Evolutionary conservation across 2,888 invertebrate genomes (phyloP).

Genomic region (Priocnemis perturbator): DNA sequence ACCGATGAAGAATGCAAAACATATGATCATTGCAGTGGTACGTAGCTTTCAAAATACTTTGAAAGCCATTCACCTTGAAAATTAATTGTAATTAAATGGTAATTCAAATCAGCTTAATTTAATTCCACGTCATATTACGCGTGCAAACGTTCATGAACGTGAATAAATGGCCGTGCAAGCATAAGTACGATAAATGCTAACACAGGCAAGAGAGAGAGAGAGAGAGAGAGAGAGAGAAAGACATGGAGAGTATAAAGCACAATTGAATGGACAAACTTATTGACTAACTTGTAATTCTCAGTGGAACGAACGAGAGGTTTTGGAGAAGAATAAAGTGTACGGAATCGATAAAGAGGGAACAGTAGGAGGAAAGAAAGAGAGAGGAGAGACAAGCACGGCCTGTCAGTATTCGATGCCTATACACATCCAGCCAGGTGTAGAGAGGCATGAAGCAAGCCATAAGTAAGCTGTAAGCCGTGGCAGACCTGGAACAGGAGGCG

Average conservation of each 20-base stretch:
- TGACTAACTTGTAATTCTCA: conserved; percentile 53
- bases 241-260: conserved; percentile 9
- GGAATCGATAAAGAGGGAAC: background rate
- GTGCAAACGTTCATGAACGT: too few relatives aligned
- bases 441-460: conserved; percentile 67
- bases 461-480: conserved; percentile 63
- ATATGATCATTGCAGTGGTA: too few relatives aligned
- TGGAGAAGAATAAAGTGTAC: conserved; percentile 25
- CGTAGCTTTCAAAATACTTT: too few relatives aligned
- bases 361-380: conserved; percentile 1
- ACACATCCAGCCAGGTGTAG: conserved; percentile 63
- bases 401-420: conserved; percentile 60
- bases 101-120: too few relatives aligned
- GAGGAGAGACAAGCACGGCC: conserved; percentile 32
- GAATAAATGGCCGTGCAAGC: too few relatives aligned
- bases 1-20: too few relatives aligned
- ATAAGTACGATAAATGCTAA: too few relatives aligned
- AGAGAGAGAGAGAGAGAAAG: conserved; percentile 5
- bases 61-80: too few relatives aligned
- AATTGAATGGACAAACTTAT: conserved; percentile 25
- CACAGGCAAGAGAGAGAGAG: background rate
- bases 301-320: conserved; percentile 49
- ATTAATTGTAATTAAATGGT: too few relatives aligned
- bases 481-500: conserved; percentile 44
- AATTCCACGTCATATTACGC: too few relatives aligned